These are phyloP conservation scores for Melanotaenia pygmaea DNA, from an alignment of 2,797 vertebrate species.

Conservation along the genomic window DNA sequence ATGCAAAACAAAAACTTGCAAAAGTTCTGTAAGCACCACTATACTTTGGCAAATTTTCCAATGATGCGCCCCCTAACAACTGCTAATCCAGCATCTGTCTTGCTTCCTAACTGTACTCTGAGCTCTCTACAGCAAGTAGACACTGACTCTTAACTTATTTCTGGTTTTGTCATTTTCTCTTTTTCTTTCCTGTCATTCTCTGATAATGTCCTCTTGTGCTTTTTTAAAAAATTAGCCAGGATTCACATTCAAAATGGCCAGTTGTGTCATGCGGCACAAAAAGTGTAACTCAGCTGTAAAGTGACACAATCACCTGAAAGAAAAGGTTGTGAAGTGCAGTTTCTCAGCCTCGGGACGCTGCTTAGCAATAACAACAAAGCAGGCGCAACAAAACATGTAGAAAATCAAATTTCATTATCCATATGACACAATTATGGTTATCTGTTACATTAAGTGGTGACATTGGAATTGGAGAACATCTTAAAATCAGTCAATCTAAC, in stretches of 20 bases:
- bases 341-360: neutral
- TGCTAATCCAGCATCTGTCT: no score
- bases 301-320: neutral
- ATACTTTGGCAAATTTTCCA: no score
- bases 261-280: neutral
- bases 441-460: neutral
- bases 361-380: neutral
- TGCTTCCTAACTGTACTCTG: no score
- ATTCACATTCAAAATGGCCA: neutral
- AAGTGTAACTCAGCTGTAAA: neutral
- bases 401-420: slow-evolving; percentile 6
- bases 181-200: no score
- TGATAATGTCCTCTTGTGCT: no score
- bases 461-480: neutral
- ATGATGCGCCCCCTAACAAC: no score
- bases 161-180: no score
- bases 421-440: neutral
- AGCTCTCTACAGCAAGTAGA: no score
- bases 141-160: no score
- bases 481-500: neutral
- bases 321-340: neutral
- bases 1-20: no score
- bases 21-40: no score
- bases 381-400: neutral
- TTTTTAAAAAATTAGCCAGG: no score